Evolutionary conservation across 2,113 vertebrate genomes (phyloP).

Genomic region (Myiozetetes cayanensis): DNA sequence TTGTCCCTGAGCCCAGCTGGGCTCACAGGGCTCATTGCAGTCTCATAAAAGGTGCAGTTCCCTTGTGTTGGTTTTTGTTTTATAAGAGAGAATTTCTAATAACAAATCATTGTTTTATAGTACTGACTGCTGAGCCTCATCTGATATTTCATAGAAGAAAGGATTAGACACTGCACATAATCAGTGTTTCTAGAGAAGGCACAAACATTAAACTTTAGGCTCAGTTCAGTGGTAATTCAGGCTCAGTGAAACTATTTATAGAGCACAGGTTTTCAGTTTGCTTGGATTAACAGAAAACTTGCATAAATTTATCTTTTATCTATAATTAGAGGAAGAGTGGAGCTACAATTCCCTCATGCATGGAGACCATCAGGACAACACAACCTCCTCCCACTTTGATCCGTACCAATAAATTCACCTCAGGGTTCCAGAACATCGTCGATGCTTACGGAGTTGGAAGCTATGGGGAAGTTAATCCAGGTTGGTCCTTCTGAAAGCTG

Average conservation of each 20-base stretch:
- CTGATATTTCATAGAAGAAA: background rate
- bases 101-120: background rate
- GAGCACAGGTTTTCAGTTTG: background rate
- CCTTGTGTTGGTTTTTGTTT: background rate
- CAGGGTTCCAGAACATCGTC: slow-evolving; percentile 96
- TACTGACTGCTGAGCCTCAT: background rate
- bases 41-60: background rate
- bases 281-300: background rate
- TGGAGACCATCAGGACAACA: slow-evolving; percentile 90
- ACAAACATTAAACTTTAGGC: background rate
- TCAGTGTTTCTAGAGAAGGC: background rate
- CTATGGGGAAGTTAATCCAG: slow-evolving; percentile 96
- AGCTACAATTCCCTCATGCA: slow-evolving; percentile 89
- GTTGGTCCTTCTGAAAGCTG: slow-evolving; percentile 62
- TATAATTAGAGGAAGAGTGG: slow-evolving; percentile 85
- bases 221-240: background rate
- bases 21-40: background rate
- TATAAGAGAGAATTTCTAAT: background rate
- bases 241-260: background rate
- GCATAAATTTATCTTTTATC: background rate
- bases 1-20: background rate
- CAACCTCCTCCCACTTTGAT: slow-evolving; percentile 93
- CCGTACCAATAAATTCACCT: slow-evolving; percentile 95
- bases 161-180: background rate
- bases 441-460: slow-evolving; percentile 93